Conservation (phyloP, 53 echinoderm and acorn worm genomes). For the Holothuria leucospilota region DNA sequence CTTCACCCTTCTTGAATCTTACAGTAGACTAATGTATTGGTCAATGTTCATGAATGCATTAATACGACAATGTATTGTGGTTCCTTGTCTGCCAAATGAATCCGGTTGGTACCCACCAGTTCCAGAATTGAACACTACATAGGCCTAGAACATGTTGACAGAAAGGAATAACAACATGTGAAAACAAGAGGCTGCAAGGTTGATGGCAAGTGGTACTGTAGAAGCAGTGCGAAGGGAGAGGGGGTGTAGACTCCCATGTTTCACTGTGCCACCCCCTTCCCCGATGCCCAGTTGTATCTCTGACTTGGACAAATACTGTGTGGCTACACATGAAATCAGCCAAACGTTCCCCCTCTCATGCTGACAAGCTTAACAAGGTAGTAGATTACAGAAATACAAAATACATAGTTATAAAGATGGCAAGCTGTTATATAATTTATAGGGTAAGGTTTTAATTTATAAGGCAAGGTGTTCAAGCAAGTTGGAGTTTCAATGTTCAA, state of each 20-base stretch:
- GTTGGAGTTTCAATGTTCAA: too few relatives aligned
- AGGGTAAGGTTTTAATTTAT: background rate
- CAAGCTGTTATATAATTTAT: background rate
- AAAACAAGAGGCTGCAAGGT: background rate
- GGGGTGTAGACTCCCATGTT: too few relatives aligned
- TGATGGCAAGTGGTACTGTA: background rate
- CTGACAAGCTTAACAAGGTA: conserved; percentile 26
- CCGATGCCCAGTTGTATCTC: background rate
- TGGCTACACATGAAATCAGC: conserved; percentile 4
- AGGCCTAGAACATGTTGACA: conserved; percentile 13
- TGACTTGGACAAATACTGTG: background rate
- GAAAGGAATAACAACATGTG: conserved; percentile 10
- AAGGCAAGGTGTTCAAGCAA: conserved; percentile 4
- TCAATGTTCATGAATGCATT: background rate
- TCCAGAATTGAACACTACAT: conserved; percentile 13
- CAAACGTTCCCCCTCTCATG: conserved; percentile 3
- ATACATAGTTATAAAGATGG: conserved; percentile 3
- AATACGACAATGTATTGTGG: background rate
- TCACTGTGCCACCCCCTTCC: background rate
- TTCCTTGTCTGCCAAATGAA: conserved; percentile 5
- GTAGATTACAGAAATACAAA: background rate
- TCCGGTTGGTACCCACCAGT: conserved; percentile 4
- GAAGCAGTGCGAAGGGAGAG: too few relatives aligned
- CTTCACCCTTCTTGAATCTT: too few relatives aligned
- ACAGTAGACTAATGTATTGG: background rate